Evolutionary conservation across 1,140 invertebrate species (phyloP), one percentile per base, ranked within the genome.

Genomic region (Pseudachorutes palmiensis): DNA sequence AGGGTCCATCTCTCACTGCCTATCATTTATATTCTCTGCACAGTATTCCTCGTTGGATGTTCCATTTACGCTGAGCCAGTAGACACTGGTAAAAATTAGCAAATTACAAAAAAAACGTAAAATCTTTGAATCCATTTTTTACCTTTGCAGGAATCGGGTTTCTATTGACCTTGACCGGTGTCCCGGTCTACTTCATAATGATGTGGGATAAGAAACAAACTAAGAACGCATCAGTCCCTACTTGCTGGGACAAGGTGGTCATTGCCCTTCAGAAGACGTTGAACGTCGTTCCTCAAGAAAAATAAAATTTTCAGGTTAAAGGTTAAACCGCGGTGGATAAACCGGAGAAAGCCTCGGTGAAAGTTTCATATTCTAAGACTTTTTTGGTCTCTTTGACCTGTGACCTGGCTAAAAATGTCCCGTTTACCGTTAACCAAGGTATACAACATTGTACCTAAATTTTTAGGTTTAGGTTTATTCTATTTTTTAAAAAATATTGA

Each of bases 1-100:
- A 86, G 84, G 78, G 90, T 94, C 1, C 82, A 86, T 61, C 74
- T 84, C 12, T 64, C 79, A 28, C 79, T 83, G 64, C 83, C 84
- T 2, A 78, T 83, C 48, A 74, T 81, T 5, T 85, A 84, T 74
- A 76, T 83, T 2, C 30, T 78, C n/a, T 79, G 79, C 69, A 82
- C 81, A 41, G 61, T 81, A 1, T 80, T 83, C 69, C 76, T 85
- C n/a, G 78, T 84, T 2, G 74, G 81, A 1, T 75, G 83, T 2
- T 81, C 83, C 2, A 75, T 83, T 41, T 77, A 80, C 19, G 78
- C 70, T 30, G 75, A 80, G 62, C 76, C 78, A 9, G 24, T 68
- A 12, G 79, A 76, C 58, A 77, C 79, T 63, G 76, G 77, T 76
- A 74, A 41, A 28, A 5, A n/a, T 49, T 60, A 14, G 30, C 45